Conservation (phyloP, 2,113 vertebrate genomes). For the Saguinus midas region DNA sequence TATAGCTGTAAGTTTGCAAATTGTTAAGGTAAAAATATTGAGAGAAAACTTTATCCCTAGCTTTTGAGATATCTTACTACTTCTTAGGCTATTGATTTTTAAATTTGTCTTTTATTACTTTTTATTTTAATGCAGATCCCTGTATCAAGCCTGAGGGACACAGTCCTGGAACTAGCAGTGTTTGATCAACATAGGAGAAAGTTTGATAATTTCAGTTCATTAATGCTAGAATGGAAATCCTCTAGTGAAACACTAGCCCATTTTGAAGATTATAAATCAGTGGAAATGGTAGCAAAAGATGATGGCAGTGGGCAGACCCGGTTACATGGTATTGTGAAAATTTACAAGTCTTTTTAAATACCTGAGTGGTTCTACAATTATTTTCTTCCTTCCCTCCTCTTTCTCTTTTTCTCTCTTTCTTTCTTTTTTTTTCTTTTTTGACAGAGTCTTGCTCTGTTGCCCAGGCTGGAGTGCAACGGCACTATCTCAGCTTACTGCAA, state of each 20-base stretch:
- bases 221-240: constrained; percentile 80
- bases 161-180: constrained; percentile 75
- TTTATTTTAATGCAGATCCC: constrained; percentile 72
- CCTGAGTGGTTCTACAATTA: neutral
- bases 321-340: constrained; percentile 76
- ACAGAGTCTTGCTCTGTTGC: too few species aligned
- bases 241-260: constrained; percentile 78
- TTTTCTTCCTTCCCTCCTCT: too few species aligned
- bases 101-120: neutral
- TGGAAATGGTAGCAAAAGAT: constrained; percentile 73
- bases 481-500: too few species aligned
- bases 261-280: constrained; percentile 66
- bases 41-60: neutral
- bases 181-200: constrained; percentile 81
- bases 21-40: neutral
- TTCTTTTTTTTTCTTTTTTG: too few species aligned
- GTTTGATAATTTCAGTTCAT: constrained; percentile 83
- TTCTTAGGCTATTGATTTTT: neutral
- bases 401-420: too few species aligned
- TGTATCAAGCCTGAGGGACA: constrained; percentile 77
- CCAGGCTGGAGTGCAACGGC: too few species aligned
- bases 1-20: neutral
- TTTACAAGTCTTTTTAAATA: neutral
- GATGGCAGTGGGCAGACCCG: constrained; percentile 80
- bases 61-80: neutral